Evolutionary conservation across 2,888 invertebrate species (phyloP), one percentile per base, ranked within the genome.

Genomic region (Papilio demoleus): DNA sequence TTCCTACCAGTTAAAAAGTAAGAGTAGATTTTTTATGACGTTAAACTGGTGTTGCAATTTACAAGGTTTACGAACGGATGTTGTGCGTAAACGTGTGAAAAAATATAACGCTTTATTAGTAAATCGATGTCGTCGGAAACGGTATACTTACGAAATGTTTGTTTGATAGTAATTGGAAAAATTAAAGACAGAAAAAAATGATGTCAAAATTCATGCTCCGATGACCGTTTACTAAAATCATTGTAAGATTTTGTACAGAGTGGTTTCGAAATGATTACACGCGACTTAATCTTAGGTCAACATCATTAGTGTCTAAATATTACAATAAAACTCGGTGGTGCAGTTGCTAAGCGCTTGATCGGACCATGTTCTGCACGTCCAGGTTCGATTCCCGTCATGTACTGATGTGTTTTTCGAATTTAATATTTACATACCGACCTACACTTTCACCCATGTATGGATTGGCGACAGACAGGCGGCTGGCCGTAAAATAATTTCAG

Each of bases 11-110:
- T 70, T 60, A 31, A 74, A 79, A 78, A 78, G 79, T 77, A 77
- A 78, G 73, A 78, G 76, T 75, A 47, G 70, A 8, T 19, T 50
- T 60, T 75, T 75, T 73, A 68, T 74, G 74, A 73, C 76, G 74
- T 72, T 68, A 3, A 58, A 69, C 70, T 75, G 82, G 79, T 65
- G 65, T 82, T 82, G 85, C 80, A 84, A 86, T 65, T 65, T 9
- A 67, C 83, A 83, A 85, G 83, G 84, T 78, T 76, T 75, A 73
- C 65, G 70, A 68, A 64, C 82, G 83, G 82, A 84, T 31, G 53
- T 27, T 45, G 81, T 74, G 76, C 78, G 79, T 83, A 82, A 79
- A 73, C 80, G 84, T 86, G 87, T 85, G 87, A 87, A 87, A 87
- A 85, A 86, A 82, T 74, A 70, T 68, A 70, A 74, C 70, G 70